Base-by-base conservation (phyloP, 2,888 invertebrate species). In the Tipula helvola region DNA sequence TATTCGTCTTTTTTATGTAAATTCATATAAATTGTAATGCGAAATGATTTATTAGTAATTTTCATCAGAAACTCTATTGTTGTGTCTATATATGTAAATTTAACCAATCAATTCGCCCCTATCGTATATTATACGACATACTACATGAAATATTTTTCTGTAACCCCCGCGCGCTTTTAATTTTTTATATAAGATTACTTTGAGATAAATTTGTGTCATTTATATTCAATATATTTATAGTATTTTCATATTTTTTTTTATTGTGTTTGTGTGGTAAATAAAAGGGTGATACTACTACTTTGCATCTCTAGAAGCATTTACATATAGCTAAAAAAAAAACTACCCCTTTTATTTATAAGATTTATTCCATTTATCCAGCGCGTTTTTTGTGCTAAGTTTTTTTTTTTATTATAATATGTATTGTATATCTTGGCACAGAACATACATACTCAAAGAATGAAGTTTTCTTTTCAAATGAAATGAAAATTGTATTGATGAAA, bases 61-160 rank as follows among this genome's bases (percentile, higher is more conserved):
- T 84, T 84, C 84, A 84, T 84, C 84, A 84, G 84, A 84, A 16
- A 84, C 39, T 84, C 84, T 84, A 84, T 84, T 84, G 84, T 84
- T 84, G 28, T 1, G 71, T 28, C 71, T 71, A 28, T 71, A 71
- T 71, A 71, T 71, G 71, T 71, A 71, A 71, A 71, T 71, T 71
- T 71, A 71, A 28, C 71, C 71, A 71, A 71, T 71, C 71, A 71
- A 71, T 71, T 71, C 71, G 71, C 71, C 71, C 71, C 71, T 71
- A 71, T 39, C 39, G 39, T 39, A 28, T 28, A 13, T 71, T 52
- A 52, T 16, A n/a, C n/a, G 5, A 7, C n/a, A 2, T 3, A 5
- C 1, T 52, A 16, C 16, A 16, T 16, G 52, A 71, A 71, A 71
- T 71, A 28, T 28, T 71, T 28, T 8, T 28, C 28, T 18, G 71